Evolutionary conservation across 2,888 invertebrate genomes (phyloP).

Genomic region (Deladenus siricidicola): DNA sequence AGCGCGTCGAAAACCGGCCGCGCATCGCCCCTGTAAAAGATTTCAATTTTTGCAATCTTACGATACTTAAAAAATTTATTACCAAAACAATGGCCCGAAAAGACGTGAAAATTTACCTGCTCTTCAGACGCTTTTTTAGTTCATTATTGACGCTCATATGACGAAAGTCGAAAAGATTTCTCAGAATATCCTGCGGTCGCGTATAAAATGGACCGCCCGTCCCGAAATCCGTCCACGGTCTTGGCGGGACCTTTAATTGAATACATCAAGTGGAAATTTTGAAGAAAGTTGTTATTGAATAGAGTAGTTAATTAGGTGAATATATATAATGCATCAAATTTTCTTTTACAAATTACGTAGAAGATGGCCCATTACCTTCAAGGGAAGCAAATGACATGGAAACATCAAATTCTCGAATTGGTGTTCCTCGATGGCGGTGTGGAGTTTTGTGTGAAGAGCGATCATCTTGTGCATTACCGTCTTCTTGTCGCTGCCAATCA

Average conservation of each 20-base stretch:
- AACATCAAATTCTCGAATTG: slow-evolving; percentile 42
- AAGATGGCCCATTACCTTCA: slow-evolving; percentile 27
- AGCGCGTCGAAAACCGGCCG: slow-evolving; percentile 80
- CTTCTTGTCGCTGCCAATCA: slow-evolving; percentile 24
- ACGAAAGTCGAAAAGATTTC: slow-evolving; percentile 36
- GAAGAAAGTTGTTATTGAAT: slow-evolving; percentile 6
- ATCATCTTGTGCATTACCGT: slow-evolving; percentile 36
- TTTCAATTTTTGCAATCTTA: no score
- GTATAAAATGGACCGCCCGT: slow-evolving; percentile 42
- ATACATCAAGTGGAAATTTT: no score
- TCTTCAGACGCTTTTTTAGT: slow-evolving; percentile 28
- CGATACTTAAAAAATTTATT: no score
- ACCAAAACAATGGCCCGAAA: no score
- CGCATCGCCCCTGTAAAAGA: slow-evolving; percentile 55
- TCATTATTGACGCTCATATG: slow-evolving; percentile 35
- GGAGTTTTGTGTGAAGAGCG: slow-evolving; percentile 26
- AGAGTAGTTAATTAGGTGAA: no score
- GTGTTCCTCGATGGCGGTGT: slow-evolving; percentile 25
- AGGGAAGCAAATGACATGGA: slow-evolving; percentile 37
- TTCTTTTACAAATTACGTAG: neutral
- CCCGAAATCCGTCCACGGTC: slow-evolving; percentile 48
- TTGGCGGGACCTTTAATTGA: slow-evolving; percentile 46
- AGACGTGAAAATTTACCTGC: slow-evolving; percentile 10
- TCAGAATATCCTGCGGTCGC: slow-evolving; percentile 21
- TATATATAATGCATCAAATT: no score